Evolutionary conservation across 2,888 invertebrate genomes (phyloP).

Genomic region (Gymnoscelis rufifasciata): DNA sequence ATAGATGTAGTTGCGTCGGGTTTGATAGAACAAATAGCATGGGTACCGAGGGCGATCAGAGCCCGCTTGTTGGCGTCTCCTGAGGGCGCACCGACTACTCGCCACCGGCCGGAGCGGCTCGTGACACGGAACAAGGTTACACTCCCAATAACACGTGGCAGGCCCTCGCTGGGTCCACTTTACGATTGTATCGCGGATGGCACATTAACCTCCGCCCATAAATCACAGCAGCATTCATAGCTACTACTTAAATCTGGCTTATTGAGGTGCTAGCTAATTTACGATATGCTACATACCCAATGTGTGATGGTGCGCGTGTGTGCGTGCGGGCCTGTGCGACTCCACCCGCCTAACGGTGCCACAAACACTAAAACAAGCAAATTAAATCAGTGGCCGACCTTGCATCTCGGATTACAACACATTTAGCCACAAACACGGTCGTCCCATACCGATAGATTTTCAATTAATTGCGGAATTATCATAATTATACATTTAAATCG

Average conservation of each 20-base stretch:
- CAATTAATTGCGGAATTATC: conserved; percentile 25
- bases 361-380: background rate
- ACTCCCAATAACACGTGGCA: conserved; percentile 27
- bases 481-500: conserved; percentile 20
- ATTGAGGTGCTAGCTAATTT: background rate
- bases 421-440: conserved; percentile 3
- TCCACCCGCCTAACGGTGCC: background rate
- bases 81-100: too few species aligned
- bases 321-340: background rate
- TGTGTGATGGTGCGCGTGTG: background rate
- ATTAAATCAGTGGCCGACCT: background rate
- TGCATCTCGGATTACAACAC: conserved; percentile 1
- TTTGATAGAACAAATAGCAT: too few species aligned
- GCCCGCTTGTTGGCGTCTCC: too few species aligned
- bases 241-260: conserved; percentile 3
- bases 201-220: conserved; percentile 25
- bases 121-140: conserved; percentile 25
- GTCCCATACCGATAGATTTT: conserved; percentile 13
- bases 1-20: too few species aligned
- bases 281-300: too few species aligned
- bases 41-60: too few species aligned
- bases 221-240: conserved; percentile 16
- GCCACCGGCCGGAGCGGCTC: too few species aligned
- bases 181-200: conserved; percentile 29
- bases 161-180: conserved; percentile 24